Conservation (phyloP, 2,797 vertebrate species). For the Silurus aristotelis region DNA sequence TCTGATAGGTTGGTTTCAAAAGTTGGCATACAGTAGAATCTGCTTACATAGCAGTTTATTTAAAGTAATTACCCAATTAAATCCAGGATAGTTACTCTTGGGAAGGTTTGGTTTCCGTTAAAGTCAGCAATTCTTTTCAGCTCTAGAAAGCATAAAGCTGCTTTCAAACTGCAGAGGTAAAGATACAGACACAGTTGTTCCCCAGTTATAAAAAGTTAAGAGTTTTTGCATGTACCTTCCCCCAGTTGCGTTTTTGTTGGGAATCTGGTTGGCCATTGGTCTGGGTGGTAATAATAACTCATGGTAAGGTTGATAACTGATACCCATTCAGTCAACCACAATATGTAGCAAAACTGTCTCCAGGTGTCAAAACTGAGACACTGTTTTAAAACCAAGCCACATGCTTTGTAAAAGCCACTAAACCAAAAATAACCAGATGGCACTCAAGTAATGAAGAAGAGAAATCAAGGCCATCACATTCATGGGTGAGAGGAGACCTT, state of each 20-base stretch:
- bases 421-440: slow-evolving; percentile 32
- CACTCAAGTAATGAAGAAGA: slow-evolving; percentile 37
- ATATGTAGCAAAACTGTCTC: slow-evolving; percentile 2
- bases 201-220: slow-evolving; percentile 17
- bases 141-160: slow-evolving; percentile 32
- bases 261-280: slow-evolving; percentile 15
- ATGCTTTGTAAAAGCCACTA: slow-evolving; percentile 5
- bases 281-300: neutral
- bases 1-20: neutral
- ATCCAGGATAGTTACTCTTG: slow-evolving; percentile 29
- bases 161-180: slow-evolving; percentile 20
- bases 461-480: slow-evolving; percentile 41
- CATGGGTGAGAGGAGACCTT: slow-evolving; percentile 24
- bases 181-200: slow-evolving; percentile 23
- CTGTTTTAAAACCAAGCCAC: slow-evolving; percentile 6
- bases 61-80: slow-evolving; percentile 49
- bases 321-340: slow-evolving; percentile 3
- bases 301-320: neutral
- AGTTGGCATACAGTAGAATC: slow-evolving; percentile 30
- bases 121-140: slow-evolving; percentile 46
- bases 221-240: slow-evolving; percentile 6
- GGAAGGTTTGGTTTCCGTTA: slow-evolving; percentile 33
- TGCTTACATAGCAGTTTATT: slow-evolving; percentile 44
- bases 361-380: slow-evolving; percentile 21
- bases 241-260: slow-evolving; percentile 20